Percentiles rank a stretch among this genome's conserved stretches.
These are phyloP conservation scores for Hyphantria cunea DNA, from an alignment of 1,140 invertebrate species.

Conservation along the genomic window DNA sequence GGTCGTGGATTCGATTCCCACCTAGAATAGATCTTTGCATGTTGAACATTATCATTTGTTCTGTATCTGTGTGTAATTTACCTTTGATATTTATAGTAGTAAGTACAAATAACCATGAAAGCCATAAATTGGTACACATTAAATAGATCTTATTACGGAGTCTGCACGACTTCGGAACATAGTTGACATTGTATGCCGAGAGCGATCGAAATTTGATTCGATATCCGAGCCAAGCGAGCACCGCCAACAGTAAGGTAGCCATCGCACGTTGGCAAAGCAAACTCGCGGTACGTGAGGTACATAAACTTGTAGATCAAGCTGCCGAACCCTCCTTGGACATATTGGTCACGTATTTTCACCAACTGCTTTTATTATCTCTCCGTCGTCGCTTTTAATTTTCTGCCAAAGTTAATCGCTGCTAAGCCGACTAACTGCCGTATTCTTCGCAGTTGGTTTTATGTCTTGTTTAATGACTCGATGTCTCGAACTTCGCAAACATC, in stretches of 20 bases:
- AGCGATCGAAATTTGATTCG: slow-evolving; percentile 62
- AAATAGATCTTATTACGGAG: slow-evolving; percentile 5
- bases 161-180: slow-evolving; percentile 15
- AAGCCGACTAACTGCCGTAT: slow-evolving; percentile 38
- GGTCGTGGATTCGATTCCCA: too few relatives aligned
- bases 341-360: slow-evolving; percentile 65
- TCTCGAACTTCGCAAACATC: slow-evolving; percentile 23
- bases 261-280: slow-evolving; percentile 67
- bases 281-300: slow-evolving; percentile 64
- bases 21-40: too few relatives aligned
- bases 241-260: slow-evolving; percentile 57
- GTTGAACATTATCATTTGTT: too few relatives aligned
- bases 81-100: too few relatives aligned
- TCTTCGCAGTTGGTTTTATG: slow-evolving; percentile 27
- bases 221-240: slow-evolving; percentile 55
- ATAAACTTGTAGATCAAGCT: slow-evolving; percentile 55
- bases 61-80: too few relatives aligned
- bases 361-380: slow-evolving; percentile 58
- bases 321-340: slow-evolving; percentile 52
- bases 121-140: background rate
- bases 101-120: too few relatives aligned
- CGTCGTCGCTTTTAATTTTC: slow-evolving; percentile 59
- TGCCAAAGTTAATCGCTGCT: slow-evolving; percentile 45
- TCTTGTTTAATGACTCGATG: slow-evolving; percentile 24
- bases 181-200: slow-evolving; percentile 26